These are phyloP conservation scores for Platygyra sinensis DNA, from an alignment of 64 coral and sea anemone species.

Conservation along the genomic window DNA sequence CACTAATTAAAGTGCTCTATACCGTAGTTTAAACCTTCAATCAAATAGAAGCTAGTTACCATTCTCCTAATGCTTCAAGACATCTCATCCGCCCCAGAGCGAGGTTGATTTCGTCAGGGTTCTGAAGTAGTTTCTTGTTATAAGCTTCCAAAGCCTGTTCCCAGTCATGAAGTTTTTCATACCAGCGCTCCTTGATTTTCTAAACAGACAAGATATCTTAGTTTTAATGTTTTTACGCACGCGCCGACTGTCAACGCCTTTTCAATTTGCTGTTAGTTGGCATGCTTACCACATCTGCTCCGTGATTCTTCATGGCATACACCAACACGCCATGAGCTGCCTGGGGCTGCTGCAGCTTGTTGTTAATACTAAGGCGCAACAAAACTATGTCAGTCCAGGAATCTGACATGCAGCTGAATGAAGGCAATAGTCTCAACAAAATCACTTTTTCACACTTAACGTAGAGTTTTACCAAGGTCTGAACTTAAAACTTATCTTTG, in stretches of 20 bases:
- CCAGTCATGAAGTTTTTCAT: constrained; percentile 98
- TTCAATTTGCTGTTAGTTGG: background rate
- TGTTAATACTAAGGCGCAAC: constrained; percentile 47
- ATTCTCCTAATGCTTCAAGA: constrained; percentile 97
- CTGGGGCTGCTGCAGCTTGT: constrained; percentile 94
- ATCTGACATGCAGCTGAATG: no score
- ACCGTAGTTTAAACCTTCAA: background rate
- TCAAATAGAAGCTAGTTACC: constrained; percentile 27
- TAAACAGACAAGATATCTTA: background rate
- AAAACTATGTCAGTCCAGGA: no score
- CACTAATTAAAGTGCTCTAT: no score
- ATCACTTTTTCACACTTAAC: no score
- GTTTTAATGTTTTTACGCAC: background rate
- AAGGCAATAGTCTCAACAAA: no score
- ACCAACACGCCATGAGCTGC: constrained; percentile 93
- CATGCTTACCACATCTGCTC: constrained; percentile 84
- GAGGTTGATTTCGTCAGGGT: constrained; percentile 82
- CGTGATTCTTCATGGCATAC: constrained; percentile 90
- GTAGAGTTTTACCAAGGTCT: no score
- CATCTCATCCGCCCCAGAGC: constrained; percentile 94
- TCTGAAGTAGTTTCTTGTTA: constrained; percentile 86
- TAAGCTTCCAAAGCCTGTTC: constrained; percentile 96
- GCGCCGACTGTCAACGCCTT: background rate
- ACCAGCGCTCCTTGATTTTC: constrained; percentile 99
- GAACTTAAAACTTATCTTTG: no score